Base-by-base conservation (phyloP, 2,797 vertebrate genomes). In the Acanthis flammea region DNA sequence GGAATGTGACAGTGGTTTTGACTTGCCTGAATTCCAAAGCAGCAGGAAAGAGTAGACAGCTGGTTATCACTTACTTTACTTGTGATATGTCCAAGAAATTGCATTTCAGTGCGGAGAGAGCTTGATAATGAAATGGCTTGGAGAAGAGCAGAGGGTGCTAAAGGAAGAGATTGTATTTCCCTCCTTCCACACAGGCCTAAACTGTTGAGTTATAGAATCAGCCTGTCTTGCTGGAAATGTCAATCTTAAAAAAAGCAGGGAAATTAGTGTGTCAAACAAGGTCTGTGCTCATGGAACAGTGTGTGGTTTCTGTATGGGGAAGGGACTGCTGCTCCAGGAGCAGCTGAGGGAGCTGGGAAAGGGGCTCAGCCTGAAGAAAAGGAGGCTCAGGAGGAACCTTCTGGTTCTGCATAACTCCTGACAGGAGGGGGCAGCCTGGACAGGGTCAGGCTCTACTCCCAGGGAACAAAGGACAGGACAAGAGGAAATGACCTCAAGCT, bases 401-500 rank as follows among this genome's bases (percentile, higher is more conserved):
- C 1, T 78, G 24, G 28, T 53, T 80, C 19, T 79, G 24, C 21
- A 23, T 33, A 45, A 4, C 4, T 66, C 33, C 39, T 47, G 51
- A 39, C 14, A 41, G 67, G 60, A 58, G 42, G 3, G 31, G 2
- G 0, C 30, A 31, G 42, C 10, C 1, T 2, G 9, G 12, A 13
- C 8, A 9, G 15, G 9, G 5, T 33, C 3, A 0, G 45, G 24
- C 39, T 53, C 33, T 88, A 25, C 39, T 73, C 0, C 24, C 35
- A 9, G 60, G 37, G 37, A 28, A 7, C 12, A 44, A 28, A 5
- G 37, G 51, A 28, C 44, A 65, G n/a, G 28, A n/a, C 0, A 0
- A n/a, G 58, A 33, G 45, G 39, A 7, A 65, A 39, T 0, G 0
- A 6, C n/a, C 12, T 58, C 45, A 45, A 9, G 45, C 4, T 66